A percentile compares a stretch with the other conserved stretches of the same genome.
These are phyloP conservation scores for Barbus barbus DNA, from an alignment of 2,113 vertebrate genomes.

Conservation along the genomic window DNA sequence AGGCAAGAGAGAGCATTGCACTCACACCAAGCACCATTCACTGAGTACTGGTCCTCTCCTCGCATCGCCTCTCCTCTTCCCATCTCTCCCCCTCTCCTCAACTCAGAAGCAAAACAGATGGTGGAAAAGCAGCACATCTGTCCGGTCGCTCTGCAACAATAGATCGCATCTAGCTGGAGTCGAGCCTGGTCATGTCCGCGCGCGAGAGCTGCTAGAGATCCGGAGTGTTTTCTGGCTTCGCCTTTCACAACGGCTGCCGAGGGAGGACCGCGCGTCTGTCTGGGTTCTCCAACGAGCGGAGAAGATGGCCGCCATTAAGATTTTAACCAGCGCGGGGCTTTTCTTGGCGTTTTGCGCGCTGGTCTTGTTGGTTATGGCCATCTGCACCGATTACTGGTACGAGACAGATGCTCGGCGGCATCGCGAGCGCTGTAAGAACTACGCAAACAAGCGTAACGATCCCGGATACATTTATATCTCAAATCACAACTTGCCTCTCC, in stretches of 20 bases:
- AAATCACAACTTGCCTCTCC: constrained; percentile 85
- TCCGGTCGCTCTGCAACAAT: constrained; percentile 65
- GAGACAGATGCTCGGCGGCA: constrained; percentile 88
- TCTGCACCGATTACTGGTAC: constrained; percentile 91
- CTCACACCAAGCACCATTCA: constrained; percentile 66
- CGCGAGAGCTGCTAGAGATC: constrained; percentile 60
- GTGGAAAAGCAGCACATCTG: constrained; percentile 72
- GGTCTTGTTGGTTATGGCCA: constrained; percentile 84
- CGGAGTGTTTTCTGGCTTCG: constrained; percentile 68
- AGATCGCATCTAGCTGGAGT: constrained; percentile 60
- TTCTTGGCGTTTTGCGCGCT: constrained; percentile 84
- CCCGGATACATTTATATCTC: constrained; percentile 88
- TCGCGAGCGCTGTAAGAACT: constrained; percentile 86
- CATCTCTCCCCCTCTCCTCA: constrained; percentile 65
- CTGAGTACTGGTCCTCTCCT: constrained; percentile 62
- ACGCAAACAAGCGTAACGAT: constrained; percentile 86
- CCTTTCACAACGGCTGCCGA: constrained; percentile 72
- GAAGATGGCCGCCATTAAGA: constrained; percentile 88
- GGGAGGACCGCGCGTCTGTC: constrained; percentile 71
- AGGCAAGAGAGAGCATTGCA: constrained; percentile 70
- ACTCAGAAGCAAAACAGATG: constrained; percentile 76
- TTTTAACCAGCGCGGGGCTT: constrained; percentile 85
- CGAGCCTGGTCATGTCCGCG: constrained; percentile 65
- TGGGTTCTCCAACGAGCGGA: constrained; percentile 71
- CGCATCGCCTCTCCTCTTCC: constrained; percentile 32